Conservation (phyloP, 2,888 invertebrate species). For the Coelopa pilipes region DNA sequence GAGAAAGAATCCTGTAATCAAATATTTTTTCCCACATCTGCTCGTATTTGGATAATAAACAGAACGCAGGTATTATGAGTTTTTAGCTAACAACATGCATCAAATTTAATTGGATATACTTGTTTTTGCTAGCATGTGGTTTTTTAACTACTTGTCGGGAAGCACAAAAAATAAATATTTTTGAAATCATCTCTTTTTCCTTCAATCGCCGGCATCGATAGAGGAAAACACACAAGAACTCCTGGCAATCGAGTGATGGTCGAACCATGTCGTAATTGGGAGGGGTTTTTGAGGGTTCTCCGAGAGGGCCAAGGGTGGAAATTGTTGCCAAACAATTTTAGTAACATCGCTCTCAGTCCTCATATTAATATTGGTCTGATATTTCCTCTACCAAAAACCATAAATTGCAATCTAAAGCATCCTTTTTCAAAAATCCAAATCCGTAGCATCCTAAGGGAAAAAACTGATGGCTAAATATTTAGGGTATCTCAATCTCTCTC, state of each 20-base stretch:
- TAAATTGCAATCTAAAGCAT: no score
- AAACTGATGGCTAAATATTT: no score
- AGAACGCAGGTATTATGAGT: not conserved
- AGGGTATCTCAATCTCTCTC: no score
- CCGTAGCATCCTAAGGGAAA: no score
- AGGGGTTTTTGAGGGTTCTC: not conserved
- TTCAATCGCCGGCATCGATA: slow-evolving; percentile 14
- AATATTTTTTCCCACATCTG: slow-evolving; percentile 41
- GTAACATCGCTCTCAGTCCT: no score
- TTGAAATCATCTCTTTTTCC: no score
- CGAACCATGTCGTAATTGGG: not conserved
- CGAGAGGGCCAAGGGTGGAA: not conserved
- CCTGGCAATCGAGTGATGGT: not conserved
- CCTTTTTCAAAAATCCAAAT: no score
- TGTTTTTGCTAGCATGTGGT: not conserved
- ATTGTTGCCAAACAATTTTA: not conserved
- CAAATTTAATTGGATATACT: slow-evolving; percentile 18
- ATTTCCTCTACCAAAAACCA: no score
- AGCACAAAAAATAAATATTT: no score
- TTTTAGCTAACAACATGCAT: not conserved
- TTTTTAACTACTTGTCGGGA: no score
- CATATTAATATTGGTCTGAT: no score
- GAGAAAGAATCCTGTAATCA: slow-evolving; percentile 43
- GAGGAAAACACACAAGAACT: not conserved
- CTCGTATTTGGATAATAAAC: not conserved